Percentiles rank a stretch among this genome's conserved stretches.
These are phyloP conservation scores for Halichondria panicea DNA, from an alignment of 37 sponge, comb jelly and placozoan species.

Conservation along the genomic window DNA sequence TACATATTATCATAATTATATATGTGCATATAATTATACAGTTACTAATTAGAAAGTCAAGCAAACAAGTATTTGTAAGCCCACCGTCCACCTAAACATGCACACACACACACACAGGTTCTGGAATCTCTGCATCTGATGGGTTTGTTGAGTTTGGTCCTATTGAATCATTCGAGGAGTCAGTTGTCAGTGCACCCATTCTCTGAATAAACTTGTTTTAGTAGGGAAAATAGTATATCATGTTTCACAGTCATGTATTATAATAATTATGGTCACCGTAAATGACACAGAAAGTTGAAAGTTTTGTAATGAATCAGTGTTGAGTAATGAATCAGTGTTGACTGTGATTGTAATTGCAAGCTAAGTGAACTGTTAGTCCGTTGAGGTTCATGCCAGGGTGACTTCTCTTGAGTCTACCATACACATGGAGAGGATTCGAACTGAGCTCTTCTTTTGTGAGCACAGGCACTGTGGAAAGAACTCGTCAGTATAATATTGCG, in stretches of 20 bases:
- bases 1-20: background rate
- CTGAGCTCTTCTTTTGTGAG: constrained; percentile 22
- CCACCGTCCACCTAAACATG: too few species aligned
- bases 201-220: too few species aligned
- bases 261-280: too few species aligned
- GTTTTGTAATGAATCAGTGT: too few species aligned
- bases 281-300: too few species aligned
- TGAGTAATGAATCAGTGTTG: too few species aligned
- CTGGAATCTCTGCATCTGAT: constrained; percentile 3
- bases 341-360: background rate
- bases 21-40: background rate
- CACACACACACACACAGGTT: background rate
- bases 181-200: too few species aligned
- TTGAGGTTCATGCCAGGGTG: constrained; percentile 5
- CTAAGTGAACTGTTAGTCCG: background rate
- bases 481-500: constrained; percentile 1
- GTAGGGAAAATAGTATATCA: too few species aligned
- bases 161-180: background rate
- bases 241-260: too few species aligned
- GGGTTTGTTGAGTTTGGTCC: constrained; percentile 18
- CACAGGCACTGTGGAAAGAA: constrained; percentile 5
- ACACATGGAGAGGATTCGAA: constrained; percentile 40
- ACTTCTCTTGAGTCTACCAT: constrained; percentile 43
- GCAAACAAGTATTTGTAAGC: too few species aligned
- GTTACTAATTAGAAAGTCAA: background rate